These are phyloP conservation scores for Selenia dentaria DNA, from an alignment of 2,888 invertebrate species.

Conservation along the genomic window DNA sequence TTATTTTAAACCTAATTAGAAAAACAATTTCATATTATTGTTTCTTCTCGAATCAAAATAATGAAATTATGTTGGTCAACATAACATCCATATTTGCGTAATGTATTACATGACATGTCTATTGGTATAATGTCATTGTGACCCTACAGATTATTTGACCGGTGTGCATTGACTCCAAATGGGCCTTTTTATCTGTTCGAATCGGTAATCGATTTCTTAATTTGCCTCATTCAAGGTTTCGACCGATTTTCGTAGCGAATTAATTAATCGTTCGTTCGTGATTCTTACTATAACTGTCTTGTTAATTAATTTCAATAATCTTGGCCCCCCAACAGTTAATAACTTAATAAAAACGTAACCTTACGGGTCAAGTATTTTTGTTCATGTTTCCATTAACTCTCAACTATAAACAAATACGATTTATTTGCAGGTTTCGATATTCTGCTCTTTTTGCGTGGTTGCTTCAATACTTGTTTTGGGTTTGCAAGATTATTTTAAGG, in stretches of 20 bases:
- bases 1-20: no score
- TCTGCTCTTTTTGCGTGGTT: no score
- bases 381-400: conserved; percentile 1
- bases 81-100: no score
- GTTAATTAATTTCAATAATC: conserved; percentile 26
- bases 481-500: not conserved
- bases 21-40: no score
- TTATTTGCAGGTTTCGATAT: no score
- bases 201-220: conserved; percentile 43
- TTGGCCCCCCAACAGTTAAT: conserved; percentile 12
- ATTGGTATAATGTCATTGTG: no score
- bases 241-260: conserved; percentile 33
- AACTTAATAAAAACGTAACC: conserved; percentile 17
- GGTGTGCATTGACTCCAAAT: conserved; percentile 45
- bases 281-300: conserved; percentile 27
- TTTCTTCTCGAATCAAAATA: no score
- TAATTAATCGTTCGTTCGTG: conserved; percentile 22
- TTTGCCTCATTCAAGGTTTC: conserved; percentile 41
- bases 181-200: conserved; percentile 41
- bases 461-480: conserved; percentile 2
- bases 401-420: no score
- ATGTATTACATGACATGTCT: no score
- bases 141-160: conserved; percentile 43
- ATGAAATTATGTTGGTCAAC: no score
- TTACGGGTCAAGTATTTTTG: conserved; percentile 14